A percentile compares a stretch with the other conserved stretches of the same genome.
Conservation (phyloP, 1,140 invertebrate species). For the Lutraria rhynchaena region DNA sequence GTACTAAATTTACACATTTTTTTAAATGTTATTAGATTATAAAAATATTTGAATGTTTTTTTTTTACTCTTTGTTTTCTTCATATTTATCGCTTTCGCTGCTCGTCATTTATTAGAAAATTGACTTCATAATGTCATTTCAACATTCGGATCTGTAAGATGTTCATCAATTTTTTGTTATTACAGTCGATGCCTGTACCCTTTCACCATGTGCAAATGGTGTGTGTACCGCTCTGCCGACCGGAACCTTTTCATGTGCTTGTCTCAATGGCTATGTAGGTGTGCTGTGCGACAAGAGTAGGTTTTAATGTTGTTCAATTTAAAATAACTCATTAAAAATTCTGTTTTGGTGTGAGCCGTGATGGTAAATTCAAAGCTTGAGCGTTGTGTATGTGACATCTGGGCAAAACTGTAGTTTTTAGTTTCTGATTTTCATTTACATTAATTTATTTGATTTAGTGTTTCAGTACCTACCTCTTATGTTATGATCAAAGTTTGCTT, state of each 20-base stretch:
- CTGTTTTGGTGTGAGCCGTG: no score
- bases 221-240: neutral
- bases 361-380: neutral
- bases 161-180: no score
- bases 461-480: neutral
- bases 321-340: no score
- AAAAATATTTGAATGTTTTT: no score
- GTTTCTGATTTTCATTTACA: neutral
- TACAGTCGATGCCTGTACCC: neutral
- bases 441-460: neutral
- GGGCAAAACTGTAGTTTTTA: neutral
- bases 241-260: conserved; percentile 4
- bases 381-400: neutral
- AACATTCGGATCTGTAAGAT: no score
- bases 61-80: no score
- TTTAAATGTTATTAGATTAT: no score
- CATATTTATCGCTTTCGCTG: no score
- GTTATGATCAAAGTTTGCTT: neutral
- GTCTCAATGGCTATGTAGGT: neutral
- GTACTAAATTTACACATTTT: no score
- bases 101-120: no score
- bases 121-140: no score
- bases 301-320: no score
- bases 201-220: conserved; percentile 4
- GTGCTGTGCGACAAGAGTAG: conserved; percentile 10